These are phyloP conservation scores for Rapana venosa DNA, from an alignment of 2,888 invertebrate species.

Conservation along the genomic window DNA sequence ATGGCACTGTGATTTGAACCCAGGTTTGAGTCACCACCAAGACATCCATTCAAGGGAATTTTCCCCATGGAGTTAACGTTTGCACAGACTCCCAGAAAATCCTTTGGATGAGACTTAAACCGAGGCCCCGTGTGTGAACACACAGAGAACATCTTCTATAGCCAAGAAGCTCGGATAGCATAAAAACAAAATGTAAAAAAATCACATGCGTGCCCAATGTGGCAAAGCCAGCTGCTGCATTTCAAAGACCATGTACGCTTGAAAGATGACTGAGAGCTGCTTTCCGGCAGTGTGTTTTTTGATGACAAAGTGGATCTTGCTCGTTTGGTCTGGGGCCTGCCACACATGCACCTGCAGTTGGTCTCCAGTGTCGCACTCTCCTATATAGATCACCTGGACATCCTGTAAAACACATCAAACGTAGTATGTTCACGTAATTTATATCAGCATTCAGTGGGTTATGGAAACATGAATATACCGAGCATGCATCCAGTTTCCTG, in stretches of 20 bases:
- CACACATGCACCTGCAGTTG: conserved; percentile 18
- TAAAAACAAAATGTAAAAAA: background rate
- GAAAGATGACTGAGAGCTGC: background rate
- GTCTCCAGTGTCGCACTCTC: background rate
- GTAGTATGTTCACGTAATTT: background rate
- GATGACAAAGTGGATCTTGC: conserved; percentile 13
- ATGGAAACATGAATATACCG: background rate
- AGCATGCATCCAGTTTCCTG: background rate
- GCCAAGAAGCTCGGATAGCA: background rate
- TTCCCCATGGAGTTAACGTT: too few relatives aligned
- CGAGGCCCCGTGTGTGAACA: background rate
- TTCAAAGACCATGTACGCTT: background rate
- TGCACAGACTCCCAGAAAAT: too few relatives aligned
- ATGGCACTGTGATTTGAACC: too few relatives aligned
- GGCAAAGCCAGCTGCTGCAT: conserved; percentile 6
- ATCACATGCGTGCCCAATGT: background rate
- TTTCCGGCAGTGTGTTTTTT: background rate
- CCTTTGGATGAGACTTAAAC: too few relatives aligned
- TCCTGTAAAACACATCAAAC: background rate
- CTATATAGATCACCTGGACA: background rate
- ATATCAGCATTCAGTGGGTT: background rate
- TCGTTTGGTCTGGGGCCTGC: background rate
- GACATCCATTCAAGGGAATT: too few relatives aligned
- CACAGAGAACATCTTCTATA: background rate
- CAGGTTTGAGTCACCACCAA: too few relatives aligned